These are phyloP conservation scores for Zaprionus lineosus DNA, from an alignment of 2,888 invertebrate genomes.

Conservation along the genomic window DNA sequence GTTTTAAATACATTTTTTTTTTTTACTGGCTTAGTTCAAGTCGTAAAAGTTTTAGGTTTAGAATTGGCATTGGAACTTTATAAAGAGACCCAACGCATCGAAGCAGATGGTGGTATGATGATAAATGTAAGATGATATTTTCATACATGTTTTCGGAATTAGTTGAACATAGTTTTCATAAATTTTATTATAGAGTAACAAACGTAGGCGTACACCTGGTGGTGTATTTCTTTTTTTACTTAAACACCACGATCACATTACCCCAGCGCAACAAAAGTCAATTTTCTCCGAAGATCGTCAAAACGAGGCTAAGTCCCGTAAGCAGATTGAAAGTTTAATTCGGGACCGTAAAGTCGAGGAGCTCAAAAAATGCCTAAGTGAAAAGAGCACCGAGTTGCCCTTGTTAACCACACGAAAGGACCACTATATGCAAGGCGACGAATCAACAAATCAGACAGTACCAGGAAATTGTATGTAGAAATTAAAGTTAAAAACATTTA, in stretches of 20 bases:
- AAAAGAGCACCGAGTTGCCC: constrained; percentile 80
- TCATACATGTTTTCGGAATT: too few relatives aligned
- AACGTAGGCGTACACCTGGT: constrained; percentile 92
- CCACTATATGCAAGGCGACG: constrained; percentile 64
- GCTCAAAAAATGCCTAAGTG: constrained; percentile 85
- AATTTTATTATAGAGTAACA: constrained; percentile 85
- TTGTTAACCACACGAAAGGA: constrained; percentile 77
- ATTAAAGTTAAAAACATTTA: not conserved
- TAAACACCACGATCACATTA: constrained; percentile 87
- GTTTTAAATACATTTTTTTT: too few relatives aligned
- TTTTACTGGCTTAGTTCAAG: constrained; percentile 85
- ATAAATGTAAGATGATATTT: constrained; percentile 86
- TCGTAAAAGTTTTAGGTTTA: constrained; percentile 88
- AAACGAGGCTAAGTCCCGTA: constrained; percentile 84
- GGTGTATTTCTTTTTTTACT: constrained; percentile 93
- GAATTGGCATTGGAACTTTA: constrained; percentile 89
- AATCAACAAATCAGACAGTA: constrained; percentile 71
- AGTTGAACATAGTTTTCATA: too few relatives aligned
- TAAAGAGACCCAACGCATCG: constrained; percentile 91
- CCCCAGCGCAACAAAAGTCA: constrained; percentile 86
- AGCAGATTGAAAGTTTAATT: constrained; percentile 84
- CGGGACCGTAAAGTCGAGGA: constrained; percentile 87
- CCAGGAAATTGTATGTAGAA: constrained; percentile 68
- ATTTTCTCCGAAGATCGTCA: constrained; percentile 88
- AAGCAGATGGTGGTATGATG: constrained; percentile 93